These are phyloP conservation scores for Protobothrops flavoviridis DNA, from an alignment of 2,113 vertebrate species.

Conservation along the genomic window DNA sequence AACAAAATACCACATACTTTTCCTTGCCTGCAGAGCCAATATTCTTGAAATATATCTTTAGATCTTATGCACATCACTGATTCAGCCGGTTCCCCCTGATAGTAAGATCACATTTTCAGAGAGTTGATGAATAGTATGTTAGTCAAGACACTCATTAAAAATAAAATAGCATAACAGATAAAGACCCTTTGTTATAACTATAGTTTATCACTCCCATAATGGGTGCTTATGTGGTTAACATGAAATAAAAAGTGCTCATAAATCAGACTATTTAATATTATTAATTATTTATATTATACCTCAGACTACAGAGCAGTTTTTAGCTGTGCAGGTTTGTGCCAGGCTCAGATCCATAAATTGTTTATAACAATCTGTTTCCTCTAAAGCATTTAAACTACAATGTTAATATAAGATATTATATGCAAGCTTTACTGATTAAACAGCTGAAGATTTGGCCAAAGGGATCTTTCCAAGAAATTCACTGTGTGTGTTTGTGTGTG, in stretches of 20 bases:
- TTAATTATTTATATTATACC: conserved; percentile 7
- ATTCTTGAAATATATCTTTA: background rate
- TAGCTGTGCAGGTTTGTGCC: background rate
- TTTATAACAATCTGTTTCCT: conserved; percentile 2
- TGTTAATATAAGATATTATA: background rate
- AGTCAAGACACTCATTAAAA: conserved; percentile 18
- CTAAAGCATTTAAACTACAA: conserved; percentile 15
- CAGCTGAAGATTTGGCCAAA: background rate
- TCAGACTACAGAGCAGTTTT: conserved; percentile 4
- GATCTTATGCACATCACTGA: background rate
- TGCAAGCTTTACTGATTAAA: background rate
- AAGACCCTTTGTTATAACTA: conserved; percentile 15
- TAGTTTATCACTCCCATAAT: conserved; percentile 20
- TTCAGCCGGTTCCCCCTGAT: background rate
- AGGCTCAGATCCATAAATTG: background rate
- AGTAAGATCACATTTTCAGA: background rate
- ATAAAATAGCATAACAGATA: conserved; percentile 17
- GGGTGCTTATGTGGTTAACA: background rate
- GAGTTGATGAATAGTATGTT: background rate
- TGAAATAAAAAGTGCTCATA: background rate
- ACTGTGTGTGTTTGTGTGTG: background rate
- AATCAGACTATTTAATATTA: conserved; percentile 1
- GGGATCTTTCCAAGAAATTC: background rate
- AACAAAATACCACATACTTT: background rate
- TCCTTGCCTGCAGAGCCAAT: background rate